Percentiles rank a stretch among this genome's conserved stretches.
Conservation (phyloP, 2,113 vertebrate genomes). For the Indicator indicator region DNA sequence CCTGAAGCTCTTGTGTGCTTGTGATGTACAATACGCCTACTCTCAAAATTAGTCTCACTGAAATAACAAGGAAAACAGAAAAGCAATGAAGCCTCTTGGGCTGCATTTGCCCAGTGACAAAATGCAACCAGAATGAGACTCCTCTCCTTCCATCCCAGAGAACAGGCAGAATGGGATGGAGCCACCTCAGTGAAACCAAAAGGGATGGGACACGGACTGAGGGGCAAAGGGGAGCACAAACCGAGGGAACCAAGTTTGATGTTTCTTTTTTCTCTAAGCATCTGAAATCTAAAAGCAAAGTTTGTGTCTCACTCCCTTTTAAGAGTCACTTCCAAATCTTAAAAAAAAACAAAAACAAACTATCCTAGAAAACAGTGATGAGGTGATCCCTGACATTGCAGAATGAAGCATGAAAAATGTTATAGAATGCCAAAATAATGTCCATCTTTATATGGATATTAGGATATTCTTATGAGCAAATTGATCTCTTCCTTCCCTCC, state of each 20-base stretch:
- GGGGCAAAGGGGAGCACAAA: neutral
- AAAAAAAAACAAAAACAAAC: neutral
- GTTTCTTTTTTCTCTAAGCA: neutral
- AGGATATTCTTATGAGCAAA: neutral
- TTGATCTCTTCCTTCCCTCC: neutral
- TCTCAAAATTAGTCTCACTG: neutral
- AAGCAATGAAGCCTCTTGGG: neutral
- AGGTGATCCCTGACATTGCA: neutral
- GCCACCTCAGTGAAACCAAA: neutral
- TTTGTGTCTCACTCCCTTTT: neutral
- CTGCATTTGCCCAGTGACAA: neutral
- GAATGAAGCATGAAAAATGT: neutral
- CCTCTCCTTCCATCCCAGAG: neutral
- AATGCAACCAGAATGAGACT: neutral
- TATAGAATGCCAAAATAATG: neutral
- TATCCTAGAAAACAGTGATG: neutral
- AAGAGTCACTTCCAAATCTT: neutral
- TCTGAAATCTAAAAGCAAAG: neutral
- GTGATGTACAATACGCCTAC: neutral
- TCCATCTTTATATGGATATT: neutral
- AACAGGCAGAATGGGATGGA: neutral
- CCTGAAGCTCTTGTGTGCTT: conserved; percentile 11
- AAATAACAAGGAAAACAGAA: neutral
- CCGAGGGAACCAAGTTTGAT: neutral
- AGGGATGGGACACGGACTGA: neutral